Evolutionary conservation across 37 sponge, comb jelly and placozoan genomes (phyloP).

Genomic region (Oopsacas minuta): DNA sequence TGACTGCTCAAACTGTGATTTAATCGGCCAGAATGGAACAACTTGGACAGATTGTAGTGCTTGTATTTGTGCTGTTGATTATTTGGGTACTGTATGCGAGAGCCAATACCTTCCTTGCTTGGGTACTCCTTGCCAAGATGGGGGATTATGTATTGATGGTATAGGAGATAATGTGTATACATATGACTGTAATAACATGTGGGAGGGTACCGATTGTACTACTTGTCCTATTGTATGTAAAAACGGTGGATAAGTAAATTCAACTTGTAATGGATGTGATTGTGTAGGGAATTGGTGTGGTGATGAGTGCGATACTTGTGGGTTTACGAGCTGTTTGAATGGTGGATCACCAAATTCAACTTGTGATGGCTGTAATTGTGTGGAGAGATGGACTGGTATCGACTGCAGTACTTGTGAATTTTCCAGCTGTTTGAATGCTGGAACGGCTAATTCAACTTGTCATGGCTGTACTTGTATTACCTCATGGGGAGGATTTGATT

Average conservation of each 20-base stretch:
- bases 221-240: background rate
- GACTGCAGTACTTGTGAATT: background rate
- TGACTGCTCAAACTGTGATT: background rate
- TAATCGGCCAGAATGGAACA: background rate
- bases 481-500: background rate
- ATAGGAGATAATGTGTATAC: background rate
- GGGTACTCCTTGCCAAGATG: background rate
- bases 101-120: background rate
- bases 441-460: background rate
- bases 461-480: background rate
- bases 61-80: background rate
- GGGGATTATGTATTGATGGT: background rate
- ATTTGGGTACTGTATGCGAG: background rate
- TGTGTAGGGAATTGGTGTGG: background rate
- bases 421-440: background rate
- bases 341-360: background rate
- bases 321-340: background rate
- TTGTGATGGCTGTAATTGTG: conserved; percentile 4
- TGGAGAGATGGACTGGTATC: background rate
- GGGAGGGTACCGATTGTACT: background rate
- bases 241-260: background rate
- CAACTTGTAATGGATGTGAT: background rate
- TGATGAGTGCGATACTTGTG: background rate
- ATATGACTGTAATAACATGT: background rate
- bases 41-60: background rate